These are phyloP conservation scores for Leontocebus nigricollis DNA, from an alignment of 2,797 vertebrate species.

Conservation along the genomic window DNA sequence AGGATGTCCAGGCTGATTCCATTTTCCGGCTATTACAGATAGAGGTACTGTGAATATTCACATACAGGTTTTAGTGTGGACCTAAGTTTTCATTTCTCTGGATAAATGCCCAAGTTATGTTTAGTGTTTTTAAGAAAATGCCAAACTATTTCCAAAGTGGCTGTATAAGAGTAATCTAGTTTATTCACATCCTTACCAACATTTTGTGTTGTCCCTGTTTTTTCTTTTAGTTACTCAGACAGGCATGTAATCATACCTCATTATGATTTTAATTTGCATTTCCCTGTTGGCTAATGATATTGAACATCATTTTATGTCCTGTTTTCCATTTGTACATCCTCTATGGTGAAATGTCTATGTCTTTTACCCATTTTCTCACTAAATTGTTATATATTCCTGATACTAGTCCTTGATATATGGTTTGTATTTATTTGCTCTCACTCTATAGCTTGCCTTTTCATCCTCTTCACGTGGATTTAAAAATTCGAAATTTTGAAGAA, in stretches of 20 bases:
- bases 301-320: background rate
- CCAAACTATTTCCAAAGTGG: background rate
- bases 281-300: background rate
- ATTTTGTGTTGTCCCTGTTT: background rate
- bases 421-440: conserved; percentile 12
- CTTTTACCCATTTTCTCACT: background rate
- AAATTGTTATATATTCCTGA: background rate
- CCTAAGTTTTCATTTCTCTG: conserved; percentile 7
- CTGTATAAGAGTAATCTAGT: background rate
- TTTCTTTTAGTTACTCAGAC: background rate
- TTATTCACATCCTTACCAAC: background rate
- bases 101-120: background rate
- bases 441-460: background rate
- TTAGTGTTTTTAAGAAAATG: conserved; percentile 25
- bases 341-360: background rate
- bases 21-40: background rate
- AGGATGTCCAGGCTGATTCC: background rate
- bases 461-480: background rate
- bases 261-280: background rate
- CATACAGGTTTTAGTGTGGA: background rate
- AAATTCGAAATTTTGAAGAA: background rate
- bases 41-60: background rate
- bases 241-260: background rate
- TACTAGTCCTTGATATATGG: background rate
- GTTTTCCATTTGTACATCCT: background rate